These are phyloP conservation scores for Xenentodon cancila DNA, from an alignment of 2,797 vertebrate genomes.

Conservation along the genomic window DNA sequence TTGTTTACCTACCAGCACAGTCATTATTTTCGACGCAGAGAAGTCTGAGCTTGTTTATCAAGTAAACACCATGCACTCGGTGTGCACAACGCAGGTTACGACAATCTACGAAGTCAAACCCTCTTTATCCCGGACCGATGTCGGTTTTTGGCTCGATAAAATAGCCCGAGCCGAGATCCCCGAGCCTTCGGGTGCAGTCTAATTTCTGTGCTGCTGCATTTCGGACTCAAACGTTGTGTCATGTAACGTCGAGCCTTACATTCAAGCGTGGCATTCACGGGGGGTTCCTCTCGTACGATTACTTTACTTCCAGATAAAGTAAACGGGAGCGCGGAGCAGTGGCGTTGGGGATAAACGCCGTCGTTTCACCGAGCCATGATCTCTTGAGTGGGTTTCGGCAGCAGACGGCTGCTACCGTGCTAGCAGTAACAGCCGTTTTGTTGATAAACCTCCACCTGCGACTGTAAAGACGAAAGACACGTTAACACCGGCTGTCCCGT, in stretches of 20 bases:
- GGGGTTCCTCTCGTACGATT: not conserved
- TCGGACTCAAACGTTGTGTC: slow-evolving; percentile 12
- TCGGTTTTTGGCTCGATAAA: slow-evolving; percentile 10
- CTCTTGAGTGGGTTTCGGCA: slow-evolving; percentile 4
- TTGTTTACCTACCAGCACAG: slow-evolving; percentile 78
- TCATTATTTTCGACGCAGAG: slow-evolving; percentile 46
- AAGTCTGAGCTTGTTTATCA: not conserved
- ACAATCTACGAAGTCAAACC: not conserved
- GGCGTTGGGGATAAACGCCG: slow-evolving; percentile 4
- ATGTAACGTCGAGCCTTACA: not conserved
- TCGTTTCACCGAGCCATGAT: not conserved
- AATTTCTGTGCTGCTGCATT: slow-evolving; percentile 58
- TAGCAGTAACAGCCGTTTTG: slow-evolving; percentile 58
- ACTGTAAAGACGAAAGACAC: slow-evolving; percentile 36
- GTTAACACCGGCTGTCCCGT: no score
- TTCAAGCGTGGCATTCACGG: not conserved
- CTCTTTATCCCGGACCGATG: not conserved
- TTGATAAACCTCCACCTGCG: slow-evolving; percentile 56
- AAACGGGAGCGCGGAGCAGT: not conserved
- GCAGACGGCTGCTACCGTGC: slow-evolving; percentile 39
- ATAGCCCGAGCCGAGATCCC: slow-evolving; percentile 10
- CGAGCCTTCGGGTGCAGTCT: slow-evolving; percentile 56
- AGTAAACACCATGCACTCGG: not conserved
- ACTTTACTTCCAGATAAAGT: not conserved
- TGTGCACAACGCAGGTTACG: not conserved